These are phyloP conservation scores for Cecropterus lyciades DNA, from an alignment of 1,140 invertebrate species.

Conservation along the genomic window DNA sequence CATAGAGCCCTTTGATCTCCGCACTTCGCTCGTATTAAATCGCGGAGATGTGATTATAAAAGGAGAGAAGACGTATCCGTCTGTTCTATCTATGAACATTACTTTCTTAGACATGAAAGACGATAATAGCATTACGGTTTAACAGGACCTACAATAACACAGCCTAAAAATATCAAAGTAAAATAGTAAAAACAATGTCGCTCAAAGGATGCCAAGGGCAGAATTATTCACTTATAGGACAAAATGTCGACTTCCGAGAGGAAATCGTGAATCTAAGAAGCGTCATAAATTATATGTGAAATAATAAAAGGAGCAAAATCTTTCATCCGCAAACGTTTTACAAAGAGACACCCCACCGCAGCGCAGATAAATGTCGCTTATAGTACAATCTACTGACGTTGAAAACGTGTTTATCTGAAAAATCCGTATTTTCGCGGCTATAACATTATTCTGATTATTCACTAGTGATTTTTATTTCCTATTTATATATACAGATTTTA, in stretches of 20 bases:
- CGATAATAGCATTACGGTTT: slow-evolving; percentile 5
- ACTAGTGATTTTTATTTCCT: background rate
- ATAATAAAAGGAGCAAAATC: slow-evolving; percentile 79
- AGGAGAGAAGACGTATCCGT: slow-evolving; percentile 42
- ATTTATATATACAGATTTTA: background rate
- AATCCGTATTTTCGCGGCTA: slow-evolving; percentile 26
- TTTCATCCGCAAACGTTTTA: slow-evolving; percentile 75
- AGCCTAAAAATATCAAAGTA: slow-evolving; percentile 10
- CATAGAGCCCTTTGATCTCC: slow-evolving; percentile 81
- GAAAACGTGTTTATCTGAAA: slow-evolving; percentile 60
- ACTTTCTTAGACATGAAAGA: slow-evolving; percentile 13
- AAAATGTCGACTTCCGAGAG: slow-evolving; percentile 55
- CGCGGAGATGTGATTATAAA: slow-evolving; percentile 60
- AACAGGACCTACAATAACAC: slow-evolving; percentile 22
- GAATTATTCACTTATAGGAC: slow-evolving; percentile 53
- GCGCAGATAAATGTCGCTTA: slow-evolving; percentile 71
- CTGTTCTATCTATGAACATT: slow-evolving; percentile 20
- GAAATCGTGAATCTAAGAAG: slow-evolving; percentile 63
- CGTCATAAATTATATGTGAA: slow-evolving; percentile 79
- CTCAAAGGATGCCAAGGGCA: slow-evolving; percentile 37
- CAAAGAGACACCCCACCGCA: slow-evolving; percentile 62
- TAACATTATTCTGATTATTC: background rate
- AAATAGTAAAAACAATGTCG: slow-evolving; percentile 8
- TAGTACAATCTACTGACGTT: slow-evolving; percentile 65
- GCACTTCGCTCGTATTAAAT: slow-evolving; percentile 74